phyloP scores from a whole-genome alignment of 2,797 vertebrate species.

The Phaenicophaeus curvirostris region DNA sequence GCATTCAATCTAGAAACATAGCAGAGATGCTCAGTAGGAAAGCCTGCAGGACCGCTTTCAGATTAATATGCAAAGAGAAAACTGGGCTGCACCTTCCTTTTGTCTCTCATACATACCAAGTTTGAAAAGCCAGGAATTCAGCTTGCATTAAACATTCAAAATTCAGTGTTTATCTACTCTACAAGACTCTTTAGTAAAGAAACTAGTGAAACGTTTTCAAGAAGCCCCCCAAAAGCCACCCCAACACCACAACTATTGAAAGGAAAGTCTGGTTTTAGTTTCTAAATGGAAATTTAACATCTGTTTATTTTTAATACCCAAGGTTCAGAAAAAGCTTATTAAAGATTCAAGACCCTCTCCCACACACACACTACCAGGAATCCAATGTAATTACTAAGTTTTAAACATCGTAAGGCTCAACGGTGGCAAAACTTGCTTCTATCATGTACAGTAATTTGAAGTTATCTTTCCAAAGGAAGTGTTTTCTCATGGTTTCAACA shows the following conservation, averaged over 20 bases:
- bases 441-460: neutral
- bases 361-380: rapidly evolving
- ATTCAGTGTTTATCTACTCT: neutral
- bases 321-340: neutral
- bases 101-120: neutral
- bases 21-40: conserved; percentile 10
- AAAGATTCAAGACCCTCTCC: neutral
- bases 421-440: neutral
- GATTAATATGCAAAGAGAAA: neutral
- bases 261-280: neutral
- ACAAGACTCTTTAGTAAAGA: neutral
- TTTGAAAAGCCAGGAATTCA: neutral
- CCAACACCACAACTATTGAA: neutral
- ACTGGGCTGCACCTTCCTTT: neutral
- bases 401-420: neutral
- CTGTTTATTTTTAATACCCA: neutral
- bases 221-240: neutral
- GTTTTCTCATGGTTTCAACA: neutral
- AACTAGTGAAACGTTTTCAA: neutral
- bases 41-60: conserved; percentile 22
- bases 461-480: neutral
- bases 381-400: neutral
- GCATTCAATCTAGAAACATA: neutral
- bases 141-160: neutral
- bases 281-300: neutral